Base-by-base conservation (phyloP, 2,888 invertebrate species). In the Calameuta filiformis region DNA sequence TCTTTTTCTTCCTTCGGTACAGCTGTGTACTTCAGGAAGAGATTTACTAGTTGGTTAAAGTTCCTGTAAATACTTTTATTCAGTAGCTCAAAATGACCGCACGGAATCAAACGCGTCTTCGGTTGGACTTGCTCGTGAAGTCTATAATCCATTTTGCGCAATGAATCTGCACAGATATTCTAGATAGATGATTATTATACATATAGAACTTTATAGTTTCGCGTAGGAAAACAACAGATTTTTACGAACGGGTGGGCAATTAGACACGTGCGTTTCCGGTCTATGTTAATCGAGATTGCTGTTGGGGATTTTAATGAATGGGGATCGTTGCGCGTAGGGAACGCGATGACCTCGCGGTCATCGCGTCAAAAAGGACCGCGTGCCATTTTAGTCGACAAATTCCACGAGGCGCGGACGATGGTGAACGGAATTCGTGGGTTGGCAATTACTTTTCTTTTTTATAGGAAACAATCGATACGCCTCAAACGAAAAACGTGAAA, bases 381-480 rank as follows among this genome's bases (percentile, higher is more conserved):
- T 9, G 56, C 2, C 23, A 2, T 9, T 9, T 56, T 23, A 9
- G 23, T 23, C 23, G 56, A 23, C 56, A 56, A 23, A 56, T 56
- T 56, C 56, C 2, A 9, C 9, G 56, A 23, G 6, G 1, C 6
- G 56, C 56, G 2, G 23, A 56, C 56, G 23, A 56, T 9, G 23
- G 23, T 23, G 56, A 56, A 56, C 23, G 78, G 81, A 68, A 35
- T 73, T 74, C 76, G 79, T 80, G 83, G 80, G 77, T 81, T 75
- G 79, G 80, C 83, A 81, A 82, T 82, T 82, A 77, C 80, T 77
- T 79, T 73, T 76, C 76, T 77, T 80, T 78, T 80, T 78, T 76
- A 73, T 35, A 69, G 35, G 30, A 33, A 74, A 68, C 77, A 40
- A 37, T 35, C 12, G 71, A 73, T 56, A 2, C 23, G 23, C 23